Base-by-base conservation (phyloP, 35 echinoderm and acorn worm species). In the Ophiothrix spiculata region DNA sequence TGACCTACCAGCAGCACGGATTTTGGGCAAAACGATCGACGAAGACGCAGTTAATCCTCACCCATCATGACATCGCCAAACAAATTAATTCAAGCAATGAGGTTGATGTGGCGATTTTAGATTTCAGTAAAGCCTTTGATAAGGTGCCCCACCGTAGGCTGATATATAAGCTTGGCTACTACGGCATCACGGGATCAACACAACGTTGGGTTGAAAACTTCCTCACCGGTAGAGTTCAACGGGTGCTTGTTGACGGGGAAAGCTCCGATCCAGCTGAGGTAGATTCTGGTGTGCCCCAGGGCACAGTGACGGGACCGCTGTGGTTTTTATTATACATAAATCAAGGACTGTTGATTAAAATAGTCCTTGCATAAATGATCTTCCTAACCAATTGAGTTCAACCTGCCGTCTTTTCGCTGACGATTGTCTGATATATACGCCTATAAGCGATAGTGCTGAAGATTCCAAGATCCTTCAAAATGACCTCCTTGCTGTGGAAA, bases 191-290 rank as follows among this genome's bases (percentile, higher is more conserved):
- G 12, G 40, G 64, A 19, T 37, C 40, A 4, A 76, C 78, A 21
- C 45, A 11, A 11, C 21, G 8, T 8, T 89, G 87, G 87, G 25
- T 82, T 46, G 81, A 35, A 28, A 38, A 16, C 10, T 94, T 88
- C 35, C 81, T 93, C 1, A 80, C 80, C 11, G 40, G 75, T 39
- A 0, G 91, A 0, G 23, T 36, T 11, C 86, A 89, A 39, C 38
- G 38, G 81, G 87, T 90, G n/a, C 56, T 94, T 19, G n/a, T 92
- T 17, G 87, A 94, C 29, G 92, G 87, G 12, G 12, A 79, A 82
- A 19, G 74, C 2, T 86, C 87, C 36, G 45, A 38, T 39, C 37
- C 42, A 21, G 63, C 75, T 6, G 12, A 80, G 19, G 56, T 94
- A 15, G 36, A 3, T 8, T 90, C 82, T 39, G 87, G 87, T 25